A percentile compares a stretch with the other conserved stretches of the same genome.
Conservation (phyloP, 1,140 invertebrate genomes). For the Caenorhabditis inopinata region DNA sequence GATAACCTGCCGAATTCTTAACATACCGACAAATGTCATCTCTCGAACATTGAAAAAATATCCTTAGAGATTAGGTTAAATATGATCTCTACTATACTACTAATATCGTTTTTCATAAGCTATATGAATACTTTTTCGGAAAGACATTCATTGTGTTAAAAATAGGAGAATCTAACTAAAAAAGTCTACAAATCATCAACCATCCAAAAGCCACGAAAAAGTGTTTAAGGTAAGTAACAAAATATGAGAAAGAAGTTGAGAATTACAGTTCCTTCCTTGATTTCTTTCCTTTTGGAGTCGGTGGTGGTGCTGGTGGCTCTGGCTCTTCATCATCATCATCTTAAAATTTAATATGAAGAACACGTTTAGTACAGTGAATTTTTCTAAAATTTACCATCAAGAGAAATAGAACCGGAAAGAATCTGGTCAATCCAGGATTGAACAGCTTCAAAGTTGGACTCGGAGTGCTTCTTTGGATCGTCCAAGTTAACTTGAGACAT, state of each 20-base stretch:
- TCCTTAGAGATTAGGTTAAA: no score
- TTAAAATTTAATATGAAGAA: constrained; percentile 26
- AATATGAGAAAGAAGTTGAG: not conserved
- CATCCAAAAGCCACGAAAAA: not conserved
- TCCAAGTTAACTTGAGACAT: constrained; percentile 66
- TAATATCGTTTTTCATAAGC: no score
- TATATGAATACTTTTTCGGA: no score
- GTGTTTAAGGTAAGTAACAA: constrained; percentile 26
- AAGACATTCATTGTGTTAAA: not conserved
- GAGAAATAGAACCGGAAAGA: constrained; percentile 60
- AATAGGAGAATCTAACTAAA: not conserved
- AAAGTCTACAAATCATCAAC: not conserved
- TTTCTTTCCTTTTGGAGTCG: constrained; percentile 46
- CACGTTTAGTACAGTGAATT: not conserved
- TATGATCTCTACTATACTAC: no score
- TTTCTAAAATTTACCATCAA: constrained; percentile 63
- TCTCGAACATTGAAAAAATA: no score
- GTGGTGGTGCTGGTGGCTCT: constrained; percentile 47
- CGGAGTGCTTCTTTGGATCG: constrained; percentile 65
- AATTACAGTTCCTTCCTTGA: constrained; percentile 47
- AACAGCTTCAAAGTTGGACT: constrained; percentile 63
- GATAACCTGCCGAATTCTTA: no score
- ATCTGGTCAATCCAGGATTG: constrained; percentile 66
- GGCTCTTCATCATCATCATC: constrained; percentile 63
- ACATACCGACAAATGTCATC: no score